A percentile compares a stretch with the other conserved stretches of the same genome.
These are phyloP conservation scores for Borostomias antarcticus DNA, from an alignment of 2,797 vertebrate genomes.

Conservation along the genomic window DNA sequence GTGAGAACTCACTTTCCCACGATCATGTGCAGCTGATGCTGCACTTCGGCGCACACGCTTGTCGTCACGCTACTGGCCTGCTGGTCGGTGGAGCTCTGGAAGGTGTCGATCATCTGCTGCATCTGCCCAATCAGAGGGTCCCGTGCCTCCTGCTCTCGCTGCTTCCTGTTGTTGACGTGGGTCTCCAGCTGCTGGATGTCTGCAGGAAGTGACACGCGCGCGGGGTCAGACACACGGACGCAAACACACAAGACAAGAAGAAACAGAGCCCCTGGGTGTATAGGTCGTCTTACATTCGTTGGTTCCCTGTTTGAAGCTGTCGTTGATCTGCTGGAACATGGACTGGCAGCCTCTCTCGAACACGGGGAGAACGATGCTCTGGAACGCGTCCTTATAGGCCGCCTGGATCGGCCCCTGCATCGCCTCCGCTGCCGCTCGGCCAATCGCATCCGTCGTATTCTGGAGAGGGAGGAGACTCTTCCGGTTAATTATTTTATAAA, in stretches of 20 bases:
- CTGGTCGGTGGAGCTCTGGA: conserved; percentile 89
- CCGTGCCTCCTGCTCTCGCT: conserved; percentile 86
- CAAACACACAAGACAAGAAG: not conserved
- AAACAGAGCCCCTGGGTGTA: not conserved
- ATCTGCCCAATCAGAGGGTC: conserved; percentile 89
- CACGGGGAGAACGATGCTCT: conserved; percentile 89
- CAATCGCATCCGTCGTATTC: conserved; percentile 92
- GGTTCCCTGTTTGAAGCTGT: conserved; percentile 97
- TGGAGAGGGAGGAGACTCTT: conserved; percentile 53
- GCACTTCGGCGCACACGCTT: conserved; percentile 87
- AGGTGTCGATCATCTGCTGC: conserved; percentile 84
- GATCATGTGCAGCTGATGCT: conserved; percentile 92
- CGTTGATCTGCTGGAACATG: conserved; percentile 99
- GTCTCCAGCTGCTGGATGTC: conserved; percentile 93
- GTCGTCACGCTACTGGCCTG: conserved; percentile 82
- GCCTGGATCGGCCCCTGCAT: conserved; percentile 94
- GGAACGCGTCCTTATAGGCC: conserved; percentile 93
- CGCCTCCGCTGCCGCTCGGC: conserved; percentile 89
- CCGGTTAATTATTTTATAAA: not conserved
- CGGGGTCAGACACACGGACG: not conserved
- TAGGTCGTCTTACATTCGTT: conserved; percentile 86
- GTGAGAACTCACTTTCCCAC: conserved; percentile 95
- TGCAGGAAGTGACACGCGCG: conserved; percentile 41
- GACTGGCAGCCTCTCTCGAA: conserved; percentile 97
- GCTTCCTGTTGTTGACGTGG: conserved; percentile 88